These are phyloP conservation scores for Meteorus cinctellus DNA, from an alignment of 2,888 invertebrate species.

Conservation along the genomic window DNA sequence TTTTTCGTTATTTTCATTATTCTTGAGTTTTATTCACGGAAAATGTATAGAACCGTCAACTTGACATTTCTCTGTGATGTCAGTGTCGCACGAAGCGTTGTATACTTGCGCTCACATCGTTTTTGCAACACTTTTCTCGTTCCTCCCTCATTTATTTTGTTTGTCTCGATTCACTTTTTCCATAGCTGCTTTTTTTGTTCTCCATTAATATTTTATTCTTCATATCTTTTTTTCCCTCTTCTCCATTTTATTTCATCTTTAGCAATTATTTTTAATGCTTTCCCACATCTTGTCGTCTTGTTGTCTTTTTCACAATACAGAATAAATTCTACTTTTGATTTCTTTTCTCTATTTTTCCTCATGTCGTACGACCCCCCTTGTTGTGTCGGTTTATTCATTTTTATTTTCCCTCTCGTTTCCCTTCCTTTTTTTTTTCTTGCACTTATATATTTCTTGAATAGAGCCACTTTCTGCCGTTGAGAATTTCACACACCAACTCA, in stretches of 20 bases:
- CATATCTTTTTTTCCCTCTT: neutral
- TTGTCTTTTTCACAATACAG: neutral
- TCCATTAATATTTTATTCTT: neutral
- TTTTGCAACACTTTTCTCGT: neutral
- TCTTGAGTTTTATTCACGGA: neutral
- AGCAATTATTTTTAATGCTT: constrained; percentile 29
- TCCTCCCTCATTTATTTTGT: neutral
- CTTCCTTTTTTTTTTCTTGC: constrained; percentile 7
- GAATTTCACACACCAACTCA: neutral
- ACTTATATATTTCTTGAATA: constrained; percentile 3
- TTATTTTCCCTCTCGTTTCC: constrained; percentile 16
- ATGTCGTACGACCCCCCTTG: constrained; percentile 30
- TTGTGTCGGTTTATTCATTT: neutral
- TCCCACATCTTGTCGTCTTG: constrained; percentile 3
- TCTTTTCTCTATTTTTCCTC: constrained; percentile 24
- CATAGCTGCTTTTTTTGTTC: neutral
- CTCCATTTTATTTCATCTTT: neutral
- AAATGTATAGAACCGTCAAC: constrained; percentile 1
- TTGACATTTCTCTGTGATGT: constrained; percentile 56
- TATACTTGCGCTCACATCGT: neutral
- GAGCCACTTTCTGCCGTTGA: constrained; percentile 19
- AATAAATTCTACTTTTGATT: constrained; percentile 28
- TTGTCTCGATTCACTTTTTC: neutral
- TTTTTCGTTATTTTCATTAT: neutral
- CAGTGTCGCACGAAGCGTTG: constrained; percentile 24